phyloP scores from a whole-genome alignment of 2,797 vertebrate genomes.

The Anguilla anguilla region DNA sequence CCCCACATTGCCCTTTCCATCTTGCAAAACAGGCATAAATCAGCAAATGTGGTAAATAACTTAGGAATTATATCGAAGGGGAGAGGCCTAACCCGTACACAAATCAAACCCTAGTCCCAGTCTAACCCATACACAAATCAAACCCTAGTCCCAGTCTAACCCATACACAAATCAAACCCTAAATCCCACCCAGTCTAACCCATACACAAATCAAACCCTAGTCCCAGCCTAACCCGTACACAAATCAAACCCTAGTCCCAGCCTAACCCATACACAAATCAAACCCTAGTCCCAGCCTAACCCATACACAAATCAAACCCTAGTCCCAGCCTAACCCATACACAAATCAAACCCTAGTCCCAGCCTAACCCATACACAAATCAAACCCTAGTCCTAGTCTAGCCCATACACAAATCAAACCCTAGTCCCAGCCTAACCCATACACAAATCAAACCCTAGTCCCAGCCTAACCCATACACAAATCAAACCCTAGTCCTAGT shows the following conservation, averaged over 20 bases:
- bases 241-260: too few species aligned
- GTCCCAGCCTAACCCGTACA: neutral
- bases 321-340: too few species aligned
- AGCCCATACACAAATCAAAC: neutral
- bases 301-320: too few species aligned
- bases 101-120: too few species aligned
- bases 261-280: constrained; percentile 1
- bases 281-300: neutral
- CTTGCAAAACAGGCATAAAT: neutral
- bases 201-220: constrained; percentile 3
- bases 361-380: too few species aligned
- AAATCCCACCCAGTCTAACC: too few species aligned
- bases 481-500: too few species aligned
- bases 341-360: too few species aligned
- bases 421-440: neutral
- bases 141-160: too few species aligned
- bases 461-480: neutral
- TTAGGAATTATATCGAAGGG: neutral
- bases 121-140: too few species aligned
- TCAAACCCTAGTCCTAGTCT: neutral
- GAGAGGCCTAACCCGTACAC: neutral
- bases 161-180: too few species aligned
- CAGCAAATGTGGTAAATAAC: neutral
- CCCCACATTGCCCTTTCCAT: constrained; percentile 36
- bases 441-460: neutral